These are phyloP conservation scores for Papilio protenor DNA, from an alignment of 2,888 invertebrate genomes.

Conservation along the genomic window DNA sequence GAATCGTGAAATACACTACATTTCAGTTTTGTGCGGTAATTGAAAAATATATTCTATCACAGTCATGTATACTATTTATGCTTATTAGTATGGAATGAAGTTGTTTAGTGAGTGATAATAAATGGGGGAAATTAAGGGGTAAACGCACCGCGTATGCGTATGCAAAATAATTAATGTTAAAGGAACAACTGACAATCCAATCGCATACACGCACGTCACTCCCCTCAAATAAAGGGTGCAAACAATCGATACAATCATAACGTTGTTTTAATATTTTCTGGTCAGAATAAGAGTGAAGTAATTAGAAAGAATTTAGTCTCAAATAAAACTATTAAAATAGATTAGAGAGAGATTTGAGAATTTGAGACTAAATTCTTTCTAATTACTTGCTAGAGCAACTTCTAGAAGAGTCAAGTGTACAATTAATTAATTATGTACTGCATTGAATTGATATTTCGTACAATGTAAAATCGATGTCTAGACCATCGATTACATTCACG, in stretches of 20 bases:
- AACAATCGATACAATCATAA: neutral
- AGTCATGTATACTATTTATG: neutral
- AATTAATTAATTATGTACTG: neutral
- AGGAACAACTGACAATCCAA: conserved; percentile 4
- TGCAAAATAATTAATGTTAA: conserved; percentile 13
- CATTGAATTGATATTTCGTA: neutral
- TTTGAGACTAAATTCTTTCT: too few relatives aligned
- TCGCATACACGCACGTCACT: neutral
- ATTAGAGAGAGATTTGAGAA: too few relatives aligned
- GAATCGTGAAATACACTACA: neutral
- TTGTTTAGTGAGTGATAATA: neutral
- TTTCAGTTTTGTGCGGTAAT: neutral
- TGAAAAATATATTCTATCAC: neutral
- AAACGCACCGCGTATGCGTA: neutral
- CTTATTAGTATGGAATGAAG: neutral
- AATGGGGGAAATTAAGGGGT: neutral
- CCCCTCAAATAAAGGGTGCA: conserved; percentile 5
- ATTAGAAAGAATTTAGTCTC: neutral
- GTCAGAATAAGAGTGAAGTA: neutral
- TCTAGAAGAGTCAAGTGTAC: neutral
- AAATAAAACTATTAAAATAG: neutral
- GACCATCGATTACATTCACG: neutral
- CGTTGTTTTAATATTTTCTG: neutral
- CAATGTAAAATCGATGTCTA: conserved; percentile 1
- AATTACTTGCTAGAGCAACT: too few relatives aligned